Percentiles rank a stretch among this genome's conserved stretches.
phyloP scores from a whole-genome alignment of 2,113 vertebrate genomes.

The Xenus cinereus region DNA sequence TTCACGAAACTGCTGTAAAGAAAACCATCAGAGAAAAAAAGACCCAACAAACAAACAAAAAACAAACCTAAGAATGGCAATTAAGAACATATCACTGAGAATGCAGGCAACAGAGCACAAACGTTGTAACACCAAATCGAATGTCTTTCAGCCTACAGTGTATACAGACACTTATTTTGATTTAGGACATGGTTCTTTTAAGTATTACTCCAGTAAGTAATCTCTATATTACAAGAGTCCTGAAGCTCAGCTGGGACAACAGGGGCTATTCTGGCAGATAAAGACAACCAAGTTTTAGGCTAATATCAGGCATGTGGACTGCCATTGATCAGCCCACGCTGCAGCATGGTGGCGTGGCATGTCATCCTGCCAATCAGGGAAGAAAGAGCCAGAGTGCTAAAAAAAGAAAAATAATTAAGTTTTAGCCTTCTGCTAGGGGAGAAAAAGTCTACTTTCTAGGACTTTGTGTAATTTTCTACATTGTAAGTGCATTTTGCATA shows the following conservation, averaged over 20 bases:
- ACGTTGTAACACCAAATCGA: accelerated
- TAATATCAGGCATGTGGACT: not conserved
- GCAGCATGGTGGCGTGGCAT: not conserved
- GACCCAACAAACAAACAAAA: no score
- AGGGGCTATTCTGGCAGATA: not conserved
- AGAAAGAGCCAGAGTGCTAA: not conserved
- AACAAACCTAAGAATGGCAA: not conserved
- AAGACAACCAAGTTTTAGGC: not conserved
- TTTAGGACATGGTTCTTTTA: not conserved
- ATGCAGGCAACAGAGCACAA: not conserved
- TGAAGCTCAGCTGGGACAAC: not conserved
- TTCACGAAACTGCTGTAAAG: not conserved
- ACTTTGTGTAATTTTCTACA: not conserved
- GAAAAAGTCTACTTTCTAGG: not conserved
- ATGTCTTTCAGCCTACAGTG: not conserved
- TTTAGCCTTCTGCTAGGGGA: not conserved
- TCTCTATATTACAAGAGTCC: not conserved
- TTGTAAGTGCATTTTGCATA: not conserved
- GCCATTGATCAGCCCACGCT: not conserved
- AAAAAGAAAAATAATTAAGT: not conserved
- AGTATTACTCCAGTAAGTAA: not conserved
- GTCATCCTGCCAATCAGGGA: not conserved
- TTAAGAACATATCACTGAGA: not conserved
- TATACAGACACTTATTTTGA: not conserved
- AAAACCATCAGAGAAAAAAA: not conserved